Evolutionary conservation across 2,888 invertebrate species (phyloP), one percentile per base, ranked within the genome.

Genomic region (Tipula unca): DNA sequence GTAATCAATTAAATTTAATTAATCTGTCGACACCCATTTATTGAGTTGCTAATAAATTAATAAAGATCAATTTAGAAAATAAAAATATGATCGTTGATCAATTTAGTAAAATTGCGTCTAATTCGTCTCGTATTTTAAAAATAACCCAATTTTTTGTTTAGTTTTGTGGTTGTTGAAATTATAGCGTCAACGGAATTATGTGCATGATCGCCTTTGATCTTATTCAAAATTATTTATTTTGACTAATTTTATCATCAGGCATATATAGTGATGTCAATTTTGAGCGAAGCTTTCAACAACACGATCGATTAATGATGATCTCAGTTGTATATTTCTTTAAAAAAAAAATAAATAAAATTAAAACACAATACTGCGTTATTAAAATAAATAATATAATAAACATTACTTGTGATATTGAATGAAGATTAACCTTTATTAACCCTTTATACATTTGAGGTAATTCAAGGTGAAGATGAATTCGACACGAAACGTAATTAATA

Each of bases 381-480:
- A 69, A 1, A 69, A 69, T 69, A 69, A 20, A 69, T 25, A 69
- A 48, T n/a, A 69, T 69, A 69, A 69, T 10, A 69, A 69, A 69
- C 69, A 69, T 69, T 25, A 69, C 69, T 69, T 69, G 69, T 69
- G 25, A n/a, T 69, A 69, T 69, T 69, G 69, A n/a, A 25, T 69
- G 10, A 69, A 25, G 69, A 69, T 69, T 69, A 69, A 69, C 69
- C 69, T 69, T 69, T 69, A 25, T 69, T 69, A 69, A 69, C 69
- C 69, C 69, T 69, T 69, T 69, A 69, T 69, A 69, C 25, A 69
- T 25, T 69, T 69, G 25, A 69, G 69, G 69, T 20, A 69, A 69
- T 69, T 69, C 69, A 69, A 69, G 69, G 69, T 69, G 69, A 69
- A 69, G 4, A 69, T 69, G 69, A 69, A 69, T 69, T 69, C 69